Evolutionary conservation across 2,888 invertebrate genomes (phyloP), one percentile per base, ranked within the genome.

Genomic region (Pristionchus exspectatus): DNA sequence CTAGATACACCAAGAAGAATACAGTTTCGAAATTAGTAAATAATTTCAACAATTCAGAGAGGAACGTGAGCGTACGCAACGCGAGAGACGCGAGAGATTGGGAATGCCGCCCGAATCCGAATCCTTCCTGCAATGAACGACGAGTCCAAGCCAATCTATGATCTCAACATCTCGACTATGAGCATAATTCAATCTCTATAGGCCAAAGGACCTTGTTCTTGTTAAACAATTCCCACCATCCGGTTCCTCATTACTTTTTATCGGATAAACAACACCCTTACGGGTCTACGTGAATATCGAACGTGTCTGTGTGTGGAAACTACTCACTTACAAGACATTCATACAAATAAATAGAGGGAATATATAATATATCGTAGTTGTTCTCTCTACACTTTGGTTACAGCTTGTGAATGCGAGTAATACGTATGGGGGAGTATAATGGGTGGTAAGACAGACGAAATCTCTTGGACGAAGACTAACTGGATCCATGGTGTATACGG

Each of bases 211-310:
- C 50, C 81, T 81, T 18, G n/a, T 50, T 54, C 50, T 54, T 81
- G 44, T 77, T 33, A 77, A 30, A 7, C 21, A 81, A 54, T 27
- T 16, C 44, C 38, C 72, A 33, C 72, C 12, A 7, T 81, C 50
- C 81, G 44, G n/a, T 50, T 81, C 50, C 50, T 81, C 81, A 54
- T 12, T n/a, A 54, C 12, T 27, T 77, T 81, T 81, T 81, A 81
- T 81, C 81, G 81, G 81, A 81, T 50, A 81, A 54, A 81, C n/a
- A n/a, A 18, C 81, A 54, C 81, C 81, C 81, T n/a, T 44, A 81
- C 3, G n/a, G 81, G 81, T 54, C 81, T 81, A 81, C n/a, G 44
- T 72, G 72, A 33, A 30, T 33, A 72, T 24, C 33, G 74, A 33
- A 44, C n/a, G 81, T 2, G 44, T 63, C 63, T 63, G n/a, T 21